These are phyloP conservation scores for Peromyscus polionotus DNA, from an alignment of 2,113 vertebrate species.

Conservation along the genomic window DNA sequence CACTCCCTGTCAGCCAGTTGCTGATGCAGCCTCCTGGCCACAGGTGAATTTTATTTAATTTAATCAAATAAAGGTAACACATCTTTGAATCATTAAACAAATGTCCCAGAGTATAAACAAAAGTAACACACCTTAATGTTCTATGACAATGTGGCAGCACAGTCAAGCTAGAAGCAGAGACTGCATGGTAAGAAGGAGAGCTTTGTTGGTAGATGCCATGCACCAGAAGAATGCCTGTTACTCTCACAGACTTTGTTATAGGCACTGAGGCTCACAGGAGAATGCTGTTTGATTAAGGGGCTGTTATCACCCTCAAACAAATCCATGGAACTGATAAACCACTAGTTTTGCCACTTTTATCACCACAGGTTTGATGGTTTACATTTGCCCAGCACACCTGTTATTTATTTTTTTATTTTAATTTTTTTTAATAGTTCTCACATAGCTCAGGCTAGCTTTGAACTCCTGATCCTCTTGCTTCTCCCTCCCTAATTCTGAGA, in stretches of 20 bases:
- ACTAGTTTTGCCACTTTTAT: not conserved
- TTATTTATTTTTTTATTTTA: not conserved
- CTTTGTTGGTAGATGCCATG: not conserved
- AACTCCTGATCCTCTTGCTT: not conserved
- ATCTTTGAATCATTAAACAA: too few relatives aligned
- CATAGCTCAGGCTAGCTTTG: not conserved
- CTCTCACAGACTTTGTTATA: not conserved
- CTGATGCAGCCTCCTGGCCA: too few relatives aligned
- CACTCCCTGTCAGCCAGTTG: too few relatives aligned
- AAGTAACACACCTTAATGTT: too few relatives aligned
- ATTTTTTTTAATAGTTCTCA: not conserved
- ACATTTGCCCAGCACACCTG: not conserved
- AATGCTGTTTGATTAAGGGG: not conserved
- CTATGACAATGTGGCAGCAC: not conserved
- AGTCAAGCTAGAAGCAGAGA: not conserved
- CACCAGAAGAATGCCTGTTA: not conserved
- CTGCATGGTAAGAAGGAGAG: not conserved
- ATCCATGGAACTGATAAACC: not conserved
- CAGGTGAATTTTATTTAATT: too few relatives aligned
- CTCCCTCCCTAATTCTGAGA: not conserved
- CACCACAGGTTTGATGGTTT: not conserved
- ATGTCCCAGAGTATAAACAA: too few relatives aligned
- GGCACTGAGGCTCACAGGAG: not conserved
- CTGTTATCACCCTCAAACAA: not conserved
- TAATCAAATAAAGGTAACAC: too few relatives aligned